phyloP scores from a whole-genome alignment of 1,140 invertebrate species.

The Drosophila kepulauana region DNA sequence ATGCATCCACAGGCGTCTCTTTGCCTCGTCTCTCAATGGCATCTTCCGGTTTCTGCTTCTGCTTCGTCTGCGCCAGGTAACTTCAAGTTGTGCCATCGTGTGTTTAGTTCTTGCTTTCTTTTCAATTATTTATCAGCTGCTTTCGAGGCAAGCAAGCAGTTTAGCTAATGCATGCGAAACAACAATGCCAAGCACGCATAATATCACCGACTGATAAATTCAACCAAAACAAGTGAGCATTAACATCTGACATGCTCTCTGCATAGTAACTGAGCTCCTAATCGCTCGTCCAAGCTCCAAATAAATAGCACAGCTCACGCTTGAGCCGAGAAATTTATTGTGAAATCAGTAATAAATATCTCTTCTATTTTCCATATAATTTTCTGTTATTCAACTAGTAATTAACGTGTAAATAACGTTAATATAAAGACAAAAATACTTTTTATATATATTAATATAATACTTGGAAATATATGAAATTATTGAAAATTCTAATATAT shows the following conservation, averaged over 20 bases:
- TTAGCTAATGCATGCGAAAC: constrained; percentile 40
- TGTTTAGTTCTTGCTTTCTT: constrained; percentile 41
- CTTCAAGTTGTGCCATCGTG: constrained; percentile 1
- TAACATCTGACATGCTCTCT: constrained; percentile 11
- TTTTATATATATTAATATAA: no score
- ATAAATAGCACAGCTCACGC: not conserved
- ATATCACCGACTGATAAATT: constrained; percentile 36
- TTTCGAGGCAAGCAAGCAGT: constrained; percentile 11
- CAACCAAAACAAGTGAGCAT: constrained; percentile 12
- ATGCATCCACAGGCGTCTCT: constrained; percentile 31
- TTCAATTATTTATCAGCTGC: constrained; percentile 58
- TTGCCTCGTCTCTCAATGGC: constrained; percentile 22
- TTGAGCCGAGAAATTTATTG: not conserved
- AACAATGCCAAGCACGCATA: constrained; percentile 48
- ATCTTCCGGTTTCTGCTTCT: constrained; percentile 30
- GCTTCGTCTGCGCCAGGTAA: constrained; percentile 20
- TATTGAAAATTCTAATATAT: no score
- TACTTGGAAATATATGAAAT: no score
- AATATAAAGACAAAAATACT: no score
- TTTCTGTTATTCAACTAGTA: no score
- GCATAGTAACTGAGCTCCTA: not conserved
- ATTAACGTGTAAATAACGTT: no score
- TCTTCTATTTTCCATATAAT: no score
- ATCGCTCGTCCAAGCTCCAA: not conserved
- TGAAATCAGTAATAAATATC: no score